These are phyloP conservation scores for Sphaerophoria rueppellii DNA, from an alignment of 2,888 invertebrate species.

Conservation along the genomic window DNA sequence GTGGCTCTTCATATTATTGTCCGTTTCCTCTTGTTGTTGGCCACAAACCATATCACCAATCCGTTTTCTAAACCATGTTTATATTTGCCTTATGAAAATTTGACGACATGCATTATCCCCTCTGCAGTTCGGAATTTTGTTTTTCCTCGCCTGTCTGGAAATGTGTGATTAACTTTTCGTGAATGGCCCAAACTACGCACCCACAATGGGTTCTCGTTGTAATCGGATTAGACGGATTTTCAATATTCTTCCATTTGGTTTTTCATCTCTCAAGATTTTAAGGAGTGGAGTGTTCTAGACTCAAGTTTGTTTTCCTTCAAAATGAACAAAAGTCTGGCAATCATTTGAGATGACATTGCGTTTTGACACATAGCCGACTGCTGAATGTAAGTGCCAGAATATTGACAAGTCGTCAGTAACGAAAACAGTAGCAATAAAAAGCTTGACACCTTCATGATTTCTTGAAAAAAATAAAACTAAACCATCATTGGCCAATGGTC, in stretches of 20 bases:
- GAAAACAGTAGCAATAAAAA: constrained; percentile 52
- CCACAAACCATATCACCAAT: constrained; percentile 49
- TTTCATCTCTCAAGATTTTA: neutral
- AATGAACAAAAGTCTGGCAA: constrained; percentile 46
- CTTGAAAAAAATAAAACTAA: constrained; percentile 4
- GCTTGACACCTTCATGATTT: constrained; percentile 47
- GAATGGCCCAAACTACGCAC: constrained; percentile 58
- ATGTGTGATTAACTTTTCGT: constrained; percentile 69
- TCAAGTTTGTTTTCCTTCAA: constrained; percentile 1
- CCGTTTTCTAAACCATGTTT: constrained; percentile 51
- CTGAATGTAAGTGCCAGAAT: constrained; percentile 50
- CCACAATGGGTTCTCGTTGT: constrained; percentile 62
- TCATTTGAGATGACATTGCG: constrained; percentile 59
- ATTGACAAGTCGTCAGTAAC: constrained; percentile 42
- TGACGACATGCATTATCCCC: constrained; percentile 58
- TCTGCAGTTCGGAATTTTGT: constrained; percentile 11
- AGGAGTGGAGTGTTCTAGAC: constrained; percentile 45
- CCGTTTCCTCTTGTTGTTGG: neutral
- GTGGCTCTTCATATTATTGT: constrained; percentile 60
- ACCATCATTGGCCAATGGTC: neutral
- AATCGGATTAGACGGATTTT: constrained; percentile 69
- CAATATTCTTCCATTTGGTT: constrained; percentile 36
- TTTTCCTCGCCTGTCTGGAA: constrained; percentile 44
- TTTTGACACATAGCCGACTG: constrained; percentile 68
- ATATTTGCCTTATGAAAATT: constrained; percentile 66